phyloP scores from a whole-genome alignment of 2,797 vertebrate genomes.

The Macrochelys suwanniensis region DNA sequence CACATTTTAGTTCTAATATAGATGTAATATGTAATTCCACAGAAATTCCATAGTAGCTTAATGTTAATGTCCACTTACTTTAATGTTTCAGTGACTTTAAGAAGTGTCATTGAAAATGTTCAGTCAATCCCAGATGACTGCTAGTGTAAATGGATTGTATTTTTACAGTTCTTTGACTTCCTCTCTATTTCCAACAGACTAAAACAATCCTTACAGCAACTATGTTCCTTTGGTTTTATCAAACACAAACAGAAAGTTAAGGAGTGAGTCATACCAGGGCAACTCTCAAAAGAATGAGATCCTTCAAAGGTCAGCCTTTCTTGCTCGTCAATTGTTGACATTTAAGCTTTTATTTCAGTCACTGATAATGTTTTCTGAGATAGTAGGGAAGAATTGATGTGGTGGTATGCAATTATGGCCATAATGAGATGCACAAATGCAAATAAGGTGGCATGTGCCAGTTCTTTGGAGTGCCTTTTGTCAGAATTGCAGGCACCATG shows the following conservation, averaged over 20 bases:
- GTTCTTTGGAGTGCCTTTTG: slow-evolving; percentile 91
- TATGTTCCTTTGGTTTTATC: slow-evolving; percentile 78
- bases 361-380: slow-evolving; percentile 94
- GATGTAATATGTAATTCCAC: neutral
- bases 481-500: slow-evolving; percentile 87
- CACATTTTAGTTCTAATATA: slow-evolving; percentile 53
- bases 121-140: slow-evolving; percentile 16
- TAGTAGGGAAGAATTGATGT: slow-evolving; percentile 91
- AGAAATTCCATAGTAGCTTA: slow-evolving; percentile 26
- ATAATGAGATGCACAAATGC: slow-evolving; percentile 99
- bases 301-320: slow-evolving; percentile 95
- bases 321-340: slow-evolving; percentile 96
- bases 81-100: slow-evolving; percentile 51
- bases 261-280: slow-evolving; percentile 77
- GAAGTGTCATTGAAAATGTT: slow-evolving; percentile 4
- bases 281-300: slow-evolving; percentile 84
- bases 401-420: slow-evolving; percentile 94
- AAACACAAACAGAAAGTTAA: slow-evolving; percentile 82
- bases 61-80: slow-evolving; percentile 33
- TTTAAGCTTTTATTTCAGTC: slow-evolving; percentile 96
- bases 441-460: slow-evolving; percentile 91
- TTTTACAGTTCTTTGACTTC: slow-evolving; percentile 51
- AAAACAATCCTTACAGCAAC: slow-evolving; percentile 16
- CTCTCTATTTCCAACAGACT: slow-evolving; percentile 5
- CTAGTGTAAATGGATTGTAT: slow-evolving; percentile 2